Base-by-base conservation (phyloP, 1,140 invertebrate species). In the Pogonus chalceus region DNA sequence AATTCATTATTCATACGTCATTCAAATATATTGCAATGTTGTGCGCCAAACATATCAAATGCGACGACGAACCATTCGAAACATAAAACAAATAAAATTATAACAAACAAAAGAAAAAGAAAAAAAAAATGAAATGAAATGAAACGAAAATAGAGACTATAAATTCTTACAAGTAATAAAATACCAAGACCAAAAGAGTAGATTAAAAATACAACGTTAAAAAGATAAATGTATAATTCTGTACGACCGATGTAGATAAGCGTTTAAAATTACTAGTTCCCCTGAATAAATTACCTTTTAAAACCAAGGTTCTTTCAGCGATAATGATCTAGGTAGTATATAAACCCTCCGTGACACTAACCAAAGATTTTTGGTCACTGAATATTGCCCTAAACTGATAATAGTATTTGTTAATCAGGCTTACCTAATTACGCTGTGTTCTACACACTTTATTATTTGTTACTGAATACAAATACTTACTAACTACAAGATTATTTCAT, bases 281-380 rank as follows among this genome's bases (percentile, higher is more conserved):
- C 37, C 18, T 3, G 37, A 10, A 43, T 43, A 43, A 43, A 43
- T 43, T 43, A 43, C 37, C 37, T 43, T 43, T 43, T 43, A 43
- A 43, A 43, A 43, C 9, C 37, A 43, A 43, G 37, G 37, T 43
- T 43, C 37, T 18, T 43, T 9, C 37, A 9, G 9, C 18, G 37
- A 43, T 43, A 43, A 9, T 12, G 7, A 43, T 43, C 37, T 43
- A 4, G 18, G 18, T 18, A 4, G 37, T 43, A 43, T 31, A 31
- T 31, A 7, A 31, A 31, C 26, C 26, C 26, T 31, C 4, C 26
- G 26, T 31, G 26, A 4, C 26, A 31, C 4, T 14, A 7, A 31
- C 4, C 26, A 31, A 4, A 31, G 26, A 31, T 31, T 31, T n/a
- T 31, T 31, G 26, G 26, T 31, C 14, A 31, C 26, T 4, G 14